Evolutionary conservation across 1,140 invertebrate genomes (phyloP).

Genomic region (Drosophila nannoptera): DNA sequence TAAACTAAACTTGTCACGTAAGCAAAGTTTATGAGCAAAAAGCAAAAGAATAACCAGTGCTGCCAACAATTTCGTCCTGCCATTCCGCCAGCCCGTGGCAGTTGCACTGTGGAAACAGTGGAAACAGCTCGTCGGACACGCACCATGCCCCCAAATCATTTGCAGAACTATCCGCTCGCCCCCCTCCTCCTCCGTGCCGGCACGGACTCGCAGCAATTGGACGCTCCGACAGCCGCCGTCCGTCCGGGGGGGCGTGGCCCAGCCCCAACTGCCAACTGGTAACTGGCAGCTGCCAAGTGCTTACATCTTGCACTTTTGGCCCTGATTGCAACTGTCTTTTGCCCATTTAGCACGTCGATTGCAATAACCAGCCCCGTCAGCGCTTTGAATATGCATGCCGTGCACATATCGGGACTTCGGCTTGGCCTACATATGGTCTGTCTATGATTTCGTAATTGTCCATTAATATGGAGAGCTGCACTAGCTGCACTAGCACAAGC

Average conservation of each 20-base stretch:
- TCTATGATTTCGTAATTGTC: conserved; percentile 38
- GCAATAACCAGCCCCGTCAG: conserved; percentile 7
- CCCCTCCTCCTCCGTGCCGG: conserved; percentile 4
- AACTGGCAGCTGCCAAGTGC: conserved; percentile 62
- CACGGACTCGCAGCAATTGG: conserved; percentile 44
- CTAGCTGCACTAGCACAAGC: not conserved
- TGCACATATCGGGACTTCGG: no score
- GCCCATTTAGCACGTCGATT: conserved; percentile 64
- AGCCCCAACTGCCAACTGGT: conserved; percentile 5
- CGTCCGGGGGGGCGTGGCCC: conserved; percentile 24
- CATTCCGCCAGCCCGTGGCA: conserved; percentile 16
- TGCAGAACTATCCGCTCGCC: conserved; percentile 30
- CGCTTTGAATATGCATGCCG: conserved; percentile 56
- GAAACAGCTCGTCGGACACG: conserved; percentile 70
- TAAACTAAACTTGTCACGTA: conserved; percentile 77
- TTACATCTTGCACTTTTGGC: conserved; percentile 62
- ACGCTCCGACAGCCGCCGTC: conserved; percentile 38
- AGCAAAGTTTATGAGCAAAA: conserved; percentile 74
- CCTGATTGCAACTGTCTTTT: conserved; percentile 68
- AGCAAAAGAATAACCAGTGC: conserved; percentile 41
- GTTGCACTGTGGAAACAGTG: conserved; percentile 52
- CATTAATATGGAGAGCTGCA: conserved; percentile 26
- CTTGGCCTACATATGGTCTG: no score
- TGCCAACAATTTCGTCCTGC: conserved; percentile 48
- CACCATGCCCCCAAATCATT: conserved; percentile 75